Conservation (phyloP, 2,113 vertebrate genomes). For the Macheiramphus alcinus region DNA sequence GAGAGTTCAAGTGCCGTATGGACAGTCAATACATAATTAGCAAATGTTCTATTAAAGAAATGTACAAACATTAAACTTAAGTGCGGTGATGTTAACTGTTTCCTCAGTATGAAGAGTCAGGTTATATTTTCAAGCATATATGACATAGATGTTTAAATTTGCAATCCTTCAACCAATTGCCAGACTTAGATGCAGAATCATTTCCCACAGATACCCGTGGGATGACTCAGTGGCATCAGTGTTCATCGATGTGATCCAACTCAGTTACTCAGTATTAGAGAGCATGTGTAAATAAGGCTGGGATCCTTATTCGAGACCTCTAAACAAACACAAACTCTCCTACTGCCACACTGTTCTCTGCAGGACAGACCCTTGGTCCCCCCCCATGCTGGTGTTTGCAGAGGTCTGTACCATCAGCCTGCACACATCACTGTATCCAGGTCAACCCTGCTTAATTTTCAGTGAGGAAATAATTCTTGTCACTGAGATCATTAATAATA, state of each 20-base stretch:
- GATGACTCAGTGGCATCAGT: background rate
- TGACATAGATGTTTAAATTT: background rate
- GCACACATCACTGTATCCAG: background rate
- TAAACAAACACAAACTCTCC: no score
- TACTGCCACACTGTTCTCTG: background rate
- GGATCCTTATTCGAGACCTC: background rate
- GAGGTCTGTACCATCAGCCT: background rate
- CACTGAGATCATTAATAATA: background rate
- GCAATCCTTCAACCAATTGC: background rate
- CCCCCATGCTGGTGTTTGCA: rapidly evolving
- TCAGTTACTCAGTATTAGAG: no score
- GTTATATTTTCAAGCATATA: background rate
- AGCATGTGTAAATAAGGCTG: background rate
- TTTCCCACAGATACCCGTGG: background rate
- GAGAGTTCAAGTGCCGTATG: background rate
- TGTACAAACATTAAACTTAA: background rate
- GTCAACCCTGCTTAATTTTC: background rate
- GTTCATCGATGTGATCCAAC: background rate
- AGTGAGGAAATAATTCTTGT: background rate
- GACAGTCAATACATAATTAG: background rate
- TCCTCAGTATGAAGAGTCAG: background rate
- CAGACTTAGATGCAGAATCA: background rate
- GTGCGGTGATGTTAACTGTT: background rate
- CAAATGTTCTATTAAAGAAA: background rate
- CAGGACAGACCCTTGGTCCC: background rate